Evolutionary conservation across 2,888 invertebrate species (phyloP).

Genomic region (Diarsia rubi): DNA sequence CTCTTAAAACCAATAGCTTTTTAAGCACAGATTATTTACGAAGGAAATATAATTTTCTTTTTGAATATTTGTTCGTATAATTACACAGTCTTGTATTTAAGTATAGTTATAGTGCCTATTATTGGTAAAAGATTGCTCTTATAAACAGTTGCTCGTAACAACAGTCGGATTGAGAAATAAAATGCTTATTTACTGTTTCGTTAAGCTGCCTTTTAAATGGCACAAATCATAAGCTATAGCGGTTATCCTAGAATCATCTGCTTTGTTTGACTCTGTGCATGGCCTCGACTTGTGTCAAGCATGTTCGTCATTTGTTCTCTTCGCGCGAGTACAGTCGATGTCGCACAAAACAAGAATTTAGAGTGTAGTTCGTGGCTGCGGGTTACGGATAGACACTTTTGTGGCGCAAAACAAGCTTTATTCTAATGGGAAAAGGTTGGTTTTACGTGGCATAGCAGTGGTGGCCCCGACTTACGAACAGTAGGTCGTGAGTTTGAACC

Average conservation of each 20-base stretch:
- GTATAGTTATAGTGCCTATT: slow-evolving; percentile 54
- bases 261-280: not conserved
- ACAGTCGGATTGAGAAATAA: slow-evolving; percentile 58
- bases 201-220: slow-evolving; percentile 43
- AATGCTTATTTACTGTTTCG: slow-evolving; percentile 61
- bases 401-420: too few relatives aligned
- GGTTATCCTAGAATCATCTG: not conserved
- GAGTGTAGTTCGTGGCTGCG: not conserved
- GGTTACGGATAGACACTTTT: not conserved
- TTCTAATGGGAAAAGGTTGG: too few relatives aligned
- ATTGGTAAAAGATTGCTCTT: slow-evolving; percentile 59
- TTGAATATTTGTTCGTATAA: slow-evolving; percentile 61
- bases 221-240: slow-evolving; percentile 19
- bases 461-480: too few relatives aligned
- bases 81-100: slow-evolving; percentile 54
- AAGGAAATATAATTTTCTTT: slow-evolving; percentile 52
- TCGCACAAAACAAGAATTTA: not conserved
- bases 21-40: slow-evolving; percentile 31
- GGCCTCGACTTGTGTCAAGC: not conserved
- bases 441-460: too few relatives aligned
- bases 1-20: slow-evolving; percentile 19
- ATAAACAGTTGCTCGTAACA: slow-evolving; percentile 48
- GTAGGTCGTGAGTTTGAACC: too few relatives aligned
- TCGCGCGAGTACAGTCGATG: not conserved
- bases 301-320: not conserved